These are phyloP conservation scores for Temnothorax curvispinosus DNA, from an alignment of 1,140 invertebrate species.

Conservation along the genomic window DNA sequence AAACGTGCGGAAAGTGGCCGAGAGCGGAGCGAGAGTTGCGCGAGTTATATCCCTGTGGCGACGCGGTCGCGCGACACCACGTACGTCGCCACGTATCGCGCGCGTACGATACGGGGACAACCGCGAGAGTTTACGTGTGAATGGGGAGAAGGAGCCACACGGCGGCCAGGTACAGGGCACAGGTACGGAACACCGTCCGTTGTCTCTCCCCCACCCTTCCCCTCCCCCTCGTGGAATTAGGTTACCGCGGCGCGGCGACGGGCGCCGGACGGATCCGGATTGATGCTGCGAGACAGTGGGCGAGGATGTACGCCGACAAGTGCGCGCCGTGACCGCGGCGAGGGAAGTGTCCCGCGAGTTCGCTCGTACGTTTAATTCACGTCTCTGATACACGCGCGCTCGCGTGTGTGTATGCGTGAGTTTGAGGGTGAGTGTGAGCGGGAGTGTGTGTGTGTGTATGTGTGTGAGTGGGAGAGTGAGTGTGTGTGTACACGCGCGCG, in stretches of 20 bases:
- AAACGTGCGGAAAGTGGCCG: slow-evolving; percentile 26
- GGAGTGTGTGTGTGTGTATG: too few relatives aligned
- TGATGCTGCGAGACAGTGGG: slow-evolving; percentile 9
- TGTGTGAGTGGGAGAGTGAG: too few relatives aligned
- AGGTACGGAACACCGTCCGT: neutral
- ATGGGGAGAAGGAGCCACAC: neutral
- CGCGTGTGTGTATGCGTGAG: neutral
- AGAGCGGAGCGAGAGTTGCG: slow-evolving; percentile 20
- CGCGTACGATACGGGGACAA: neutral
- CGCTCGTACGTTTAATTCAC: neutral
- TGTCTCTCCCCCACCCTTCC: neutral
- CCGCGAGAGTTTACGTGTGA: neutral
- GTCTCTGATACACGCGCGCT: neutral
- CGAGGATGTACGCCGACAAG: neutral
- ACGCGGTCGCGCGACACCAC: neutral
- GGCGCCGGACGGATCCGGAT: slow-evolving; percentile 9
- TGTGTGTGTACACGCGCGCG: too few relatives aligned
- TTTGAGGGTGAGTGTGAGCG: too few relatives aligned
- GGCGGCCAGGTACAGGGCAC: neutral
- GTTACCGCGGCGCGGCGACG: neutral
- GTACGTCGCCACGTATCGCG: neutral
- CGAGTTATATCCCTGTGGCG: neutral
- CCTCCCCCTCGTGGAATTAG: neutral
- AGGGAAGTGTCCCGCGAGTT: neutral
- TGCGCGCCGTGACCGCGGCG: neutral